Conservation (phyloP, 2,888 invertebrate species). For the Lysandra coridon region DNA sequence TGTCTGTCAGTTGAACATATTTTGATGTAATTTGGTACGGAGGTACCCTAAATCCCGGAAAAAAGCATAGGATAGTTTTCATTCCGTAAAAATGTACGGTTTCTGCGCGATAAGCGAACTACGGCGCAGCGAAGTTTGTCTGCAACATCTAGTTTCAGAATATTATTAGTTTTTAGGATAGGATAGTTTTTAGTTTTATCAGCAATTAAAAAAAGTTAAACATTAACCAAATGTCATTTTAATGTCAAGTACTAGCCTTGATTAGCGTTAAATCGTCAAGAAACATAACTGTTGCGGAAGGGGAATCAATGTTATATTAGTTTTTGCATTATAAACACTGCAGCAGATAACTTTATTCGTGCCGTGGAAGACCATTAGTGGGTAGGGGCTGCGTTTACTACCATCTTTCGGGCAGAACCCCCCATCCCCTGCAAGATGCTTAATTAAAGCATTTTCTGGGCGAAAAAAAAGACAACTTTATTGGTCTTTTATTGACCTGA, state of each 20-base stretch:
- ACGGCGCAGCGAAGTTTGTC: too few species aligned
- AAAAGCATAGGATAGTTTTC: not conserved
- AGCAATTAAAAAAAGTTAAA: not conserved
- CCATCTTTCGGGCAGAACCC: too few species aligned
- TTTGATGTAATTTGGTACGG: not conserved
- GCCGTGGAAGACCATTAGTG: too few species aligned
- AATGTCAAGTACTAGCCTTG: constrained; percentile 12
- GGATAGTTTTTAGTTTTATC: too few species aligned
- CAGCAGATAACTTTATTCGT: not conserved
- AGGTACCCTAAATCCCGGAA: not conserved
- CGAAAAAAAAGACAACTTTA: too few species aligned
- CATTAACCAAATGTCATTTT: constrained; percentile 10
- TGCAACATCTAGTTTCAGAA: too few species aligned
- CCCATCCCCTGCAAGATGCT: too few species aligned
- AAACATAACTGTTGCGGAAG: not conserved
- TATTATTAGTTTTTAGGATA: too few species aligned
- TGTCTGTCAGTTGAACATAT: not conserved
- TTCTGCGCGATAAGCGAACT: too few species aligned
- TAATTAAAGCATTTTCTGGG: too few species aligned
- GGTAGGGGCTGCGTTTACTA: too few species aligned
- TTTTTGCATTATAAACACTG: not conserved
- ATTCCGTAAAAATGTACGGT: not conserved
- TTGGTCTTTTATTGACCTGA: too few species aligned
- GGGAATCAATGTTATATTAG: not conserved
- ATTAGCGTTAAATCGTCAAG: constrained; percentile 4